These are phyloP conservation scores for Laticauda colubrina DNA, from an alignment of 2,113 vertebrate species.

Conservation along the genomic window DNA sequence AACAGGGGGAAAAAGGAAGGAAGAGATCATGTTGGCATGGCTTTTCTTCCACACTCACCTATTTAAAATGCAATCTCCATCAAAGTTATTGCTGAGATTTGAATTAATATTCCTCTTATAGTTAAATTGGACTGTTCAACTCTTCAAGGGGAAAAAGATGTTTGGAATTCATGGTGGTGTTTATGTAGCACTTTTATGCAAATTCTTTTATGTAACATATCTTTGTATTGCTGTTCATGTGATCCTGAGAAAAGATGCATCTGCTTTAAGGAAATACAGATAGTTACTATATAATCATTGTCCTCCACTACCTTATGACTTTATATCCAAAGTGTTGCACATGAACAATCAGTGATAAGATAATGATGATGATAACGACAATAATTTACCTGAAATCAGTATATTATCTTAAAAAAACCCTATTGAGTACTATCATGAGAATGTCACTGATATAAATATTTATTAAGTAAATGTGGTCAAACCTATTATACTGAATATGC, in stretches of 20 bases:
- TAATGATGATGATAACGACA: not conserved
- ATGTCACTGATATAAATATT: not conserved
- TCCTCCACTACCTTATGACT: not conserved
- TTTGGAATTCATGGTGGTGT: not conserved
- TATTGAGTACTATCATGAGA: not conserved
- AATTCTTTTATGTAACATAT: not conserved
- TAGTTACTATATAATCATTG: not conserved
- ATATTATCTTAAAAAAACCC: not conserved
- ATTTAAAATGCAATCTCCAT: not conserved
- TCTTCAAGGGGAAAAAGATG: not conserved
- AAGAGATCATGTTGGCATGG: not conserved
- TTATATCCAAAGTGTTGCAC: not conserved
- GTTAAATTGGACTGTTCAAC: not conserved
- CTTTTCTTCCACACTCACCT: not conserved
- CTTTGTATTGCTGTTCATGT: not conserved
- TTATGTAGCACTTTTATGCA: not conserved
- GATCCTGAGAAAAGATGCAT: not conserved
- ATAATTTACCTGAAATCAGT: not conserved
- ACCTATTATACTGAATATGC: conserved; percentile 14
- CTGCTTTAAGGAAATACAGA: not conserved
- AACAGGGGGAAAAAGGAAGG: not conserved
- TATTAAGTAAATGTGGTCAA: not conserved
- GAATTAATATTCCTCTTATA: not conserved
- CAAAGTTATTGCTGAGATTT: conserved; percentile 1
- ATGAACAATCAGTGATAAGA: not conserved